phyloP scores from a whole-genome alignment of 2,113 vertebrate species.

The Ploceus nigricollis region DNA sequence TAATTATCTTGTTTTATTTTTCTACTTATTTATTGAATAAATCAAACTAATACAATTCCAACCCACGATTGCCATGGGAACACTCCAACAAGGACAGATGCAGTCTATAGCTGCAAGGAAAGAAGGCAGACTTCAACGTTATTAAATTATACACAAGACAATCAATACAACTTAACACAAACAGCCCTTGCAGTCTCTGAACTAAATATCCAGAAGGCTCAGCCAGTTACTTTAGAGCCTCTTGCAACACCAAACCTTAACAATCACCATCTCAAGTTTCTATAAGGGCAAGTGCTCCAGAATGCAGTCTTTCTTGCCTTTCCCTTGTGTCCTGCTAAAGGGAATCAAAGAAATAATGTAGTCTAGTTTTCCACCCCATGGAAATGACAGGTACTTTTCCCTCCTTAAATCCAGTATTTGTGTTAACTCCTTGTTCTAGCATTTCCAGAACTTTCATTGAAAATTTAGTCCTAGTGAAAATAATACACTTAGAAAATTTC shows the following conservation, averaged over 20 bases:
- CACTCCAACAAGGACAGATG: conserved; percentile 73
- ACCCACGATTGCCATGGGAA: conserved; percentile 65
- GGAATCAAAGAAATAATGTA: neutral
- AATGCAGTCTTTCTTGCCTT: neutral
- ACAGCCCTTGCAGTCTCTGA: conserved; percentile 20
- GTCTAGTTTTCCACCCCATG: neutral
- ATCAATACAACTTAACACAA: conserved; percentile 68
- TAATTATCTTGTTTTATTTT: conserved; percentile 76
- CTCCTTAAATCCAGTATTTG: neutral
- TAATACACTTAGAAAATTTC: neutral
- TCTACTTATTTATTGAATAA: conserved; percentile 77
- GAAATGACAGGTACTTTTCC: neutral
- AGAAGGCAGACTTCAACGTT: conserved; percentile 52
- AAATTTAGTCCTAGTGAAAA: neutral
- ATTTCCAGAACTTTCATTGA: neutral
- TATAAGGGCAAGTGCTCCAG: neutral
- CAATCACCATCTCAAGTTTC: neutral
- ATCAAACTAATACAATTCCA: conserved; percentile 77
- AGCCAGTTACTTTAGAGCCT: neutral
- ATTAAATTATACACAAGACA: conserved; percentile 60
- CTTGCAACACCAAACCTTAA: neutral
- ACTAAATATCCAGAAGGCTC: neutral
- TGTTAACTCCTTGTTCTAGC: neutral
- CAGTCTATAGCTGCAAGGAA: conserved; percentile 29
- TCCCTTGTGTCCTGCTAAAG: neutral